These are phyloP conservation scores for Forbesichthys papilliferus DNA, from an alignment of 2,113 vertebrate species.

Conservation along the genomic window DNA sequence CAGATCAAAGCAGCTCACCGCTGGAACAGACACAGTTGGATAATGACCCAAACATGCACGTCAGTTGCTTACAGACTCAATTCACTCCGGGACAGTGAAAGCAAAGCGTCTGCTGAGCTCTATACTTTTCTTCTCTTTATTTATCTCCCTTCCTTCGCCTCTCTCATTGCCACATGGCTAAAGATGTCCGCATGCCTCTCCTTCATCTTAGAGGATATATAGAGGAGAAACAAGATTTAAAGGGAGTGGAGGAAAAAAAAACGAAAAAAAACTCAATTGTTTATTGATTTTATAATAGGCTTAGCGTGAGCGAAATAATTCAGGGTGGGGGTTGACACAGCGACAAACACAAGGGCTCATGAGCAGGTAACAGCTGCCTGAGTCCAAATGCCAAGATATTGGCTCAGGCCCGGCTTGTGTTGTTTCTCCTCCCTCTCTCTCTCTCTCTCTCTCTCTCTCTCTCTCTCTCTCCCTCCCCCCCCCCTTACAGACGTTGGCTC, in stretches of 20 bases:
- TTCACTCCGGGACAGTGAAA: slow-evolving; percentile 37
- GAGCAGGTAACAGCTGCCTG: slow-evolving; percentile 68
- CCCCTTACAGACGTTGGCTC: slow-evolving; percentile 32
- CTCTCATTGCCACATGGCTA: slow-evolving; percentile 15
- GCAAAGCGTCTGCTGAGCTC: slow-evolving; percentile 40
- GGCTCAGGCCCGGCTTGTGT: slow-evolving; percentile 33
- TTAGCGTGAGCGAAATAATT: slow-evolving; percentile 81
- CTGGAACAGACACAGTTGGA: slow-evolving; percentile 36
- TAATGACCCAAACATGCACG: slow-evolving; percentile 34
- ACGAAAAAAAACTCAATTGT: slow-evolving; percentile 73
- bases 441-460: slow-evolving; percentile 1
- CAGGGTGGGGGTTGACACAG: slow-evolving; percentile 60
- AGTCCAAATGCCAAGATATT: slow-evolving; percentile 67
- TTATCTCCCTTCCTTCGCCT: slow-evolving; percentile 5
- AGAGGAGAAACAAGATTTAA: slow-evolving; percentile 81
- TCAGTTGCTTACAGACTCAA: slow-evolving; percentile 39
- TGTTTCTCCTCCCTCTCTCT: not conserved
- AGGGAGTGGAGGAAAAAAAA: slow-evolving; percentile 48
- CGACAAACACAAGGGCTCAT: slow-evolving; percentile 73
- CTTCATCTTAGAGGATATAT: slow-evolving; percentile 73
- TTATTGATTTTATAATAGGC: slow-evolving; percentile 88
- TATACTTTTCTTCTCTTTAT: slow-evolving; percentile 14
- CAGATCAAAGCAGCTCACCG: slow-evolving; percentile 33
- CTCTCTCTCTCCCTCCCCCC: slow-evolving; percentile 12
- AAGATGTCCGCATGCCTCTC: slow-evolving; percentile 55